A percentile compares a stretch with the other conserved stretches of the same genome.
Conservation (phyloP, 1,140 invertebrate genomes). For the Spodoptera frugiperda region DNA sequence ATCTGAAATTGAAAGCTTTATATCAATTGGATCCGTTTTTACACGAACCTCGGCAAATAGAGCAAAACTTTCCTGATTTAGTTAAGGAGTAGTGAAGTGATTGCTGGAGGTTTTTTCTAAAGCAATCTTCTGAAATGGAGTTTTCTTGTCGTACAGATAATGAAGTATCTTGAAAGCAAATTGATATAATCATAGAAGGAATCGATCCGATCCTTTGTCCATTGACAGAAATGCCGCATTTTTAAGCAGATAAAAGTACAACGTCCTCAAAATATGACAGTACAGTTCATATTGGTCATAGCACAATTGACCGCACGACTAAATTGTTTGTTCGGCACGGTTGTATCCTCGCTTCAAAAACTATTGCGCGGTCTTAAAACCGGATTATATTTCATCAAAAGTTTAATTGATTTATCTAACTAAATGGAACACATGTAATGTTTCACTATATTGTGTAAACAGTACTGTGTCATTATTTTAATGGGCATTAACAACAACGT, state of each 20-base stretch:
- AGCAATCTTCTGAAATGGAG: not conserved
- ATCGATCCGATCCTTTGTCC: too few species aligned
- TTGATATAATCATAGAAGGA: too few species aligned
- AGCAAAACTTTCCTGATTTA: conserved; percentile 17
- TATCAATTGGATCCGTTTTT: conserved; percentile 23
- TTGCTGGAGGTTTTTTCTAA: not conserved
- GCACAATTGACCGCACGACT: too few species aligned
- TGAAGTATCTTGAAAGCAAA: not conserved
- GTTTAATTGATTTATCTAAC: not conserved
- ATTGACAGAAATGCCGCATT: too few species aligned
- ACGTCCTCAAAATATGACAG: too few species aligned
- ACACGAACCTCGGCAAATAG: conserved; percentile 7
- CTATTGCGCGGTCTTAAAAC: not conserved
- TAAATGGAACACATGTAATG: conserved; percentile 8
- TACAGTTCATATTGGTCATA: too few species aligned
- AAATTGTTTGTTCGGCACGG: too few species aligned
- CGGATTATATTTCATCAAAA: not conserved
- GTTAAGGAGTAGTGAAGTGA: not conserved
- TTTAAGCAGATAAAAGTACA: too few species aligned
- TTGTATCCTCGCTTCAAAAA: too few species aligned
- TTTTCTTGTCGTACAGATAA: not conserved
- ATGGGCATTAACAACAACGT: conserved; percentile 16
- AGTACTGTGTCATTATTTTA: conserved; percentile 11
- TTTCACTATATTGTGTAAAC: conserved; percentile 29
- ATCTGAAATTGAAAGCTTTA: conserved; percentile 27